phyloP scores from a whole-genome alignment of 2,113 vertebrate species.

The Silurus meridionalis region DNA sequence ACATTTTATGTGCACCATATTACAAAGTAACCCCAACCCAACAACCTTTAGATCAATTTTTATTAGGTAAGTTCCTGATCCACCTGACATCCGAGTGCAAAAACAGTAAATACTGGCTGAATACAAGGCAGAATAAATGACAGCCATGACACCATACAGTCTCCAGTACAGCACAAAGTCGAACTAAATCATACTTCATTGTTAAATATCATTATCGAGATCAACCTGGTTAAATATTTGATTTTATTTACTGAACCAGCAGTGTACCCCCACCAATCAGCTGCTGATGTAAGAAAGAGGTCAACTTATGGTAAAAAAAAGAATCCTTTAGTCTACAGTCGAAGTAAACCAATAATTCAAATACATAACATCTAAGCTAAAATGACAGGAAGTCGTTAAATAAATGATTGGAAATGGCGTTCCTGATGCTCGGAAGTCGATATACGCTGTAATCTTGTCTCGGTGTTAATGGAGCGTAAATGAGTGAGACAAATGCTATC shows the following conservation, averaged over 20 bases:
- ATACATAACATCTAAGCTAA: slow-evolving; percentile 20
- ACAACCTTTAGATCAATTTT: not conserved
- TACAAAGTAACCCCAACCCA: not conserved
- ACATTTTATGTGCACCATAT: not conserved
- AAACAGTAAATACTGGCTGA: slow-evolving; percentile 28
- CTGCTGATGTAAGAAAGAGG: slow-evolving; percentile 2
- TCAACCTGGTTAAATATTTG: not conserved
- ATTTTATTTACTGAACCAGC: not conserved
- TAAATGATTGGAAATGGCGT: not conserved
- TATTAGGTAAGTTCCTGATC: not conserved
- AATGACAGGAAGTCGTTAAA: slow-evolving; percentile 20
- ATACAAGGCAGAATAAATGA: slow-evolving; percentile 27
- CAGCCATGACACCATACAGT: slow-evolving; percentile 20
- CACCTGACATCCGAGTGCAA: slow-evolving; percentile 36
- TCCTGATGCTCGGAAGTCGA: slow-evolving; percentile 6
- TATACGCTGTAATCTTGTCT: slow-evolving; percentile 3
- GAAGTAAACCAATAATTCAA: slow-evolving; percentile 16
- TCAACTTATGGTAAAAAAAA: not conserved
- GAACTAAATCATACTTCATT: not conserved
- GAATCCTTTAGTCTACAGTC: not conserved
- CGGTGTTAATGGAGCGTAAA: slow-evolving; percentile 2
- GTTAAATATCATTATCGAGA: not conserved
- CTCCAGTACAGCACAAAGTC: slow-evolving; percentile 26
- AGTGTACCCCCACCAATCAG: slow-evolving; percentile 10
- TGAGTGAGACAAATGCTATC: slow-evolving; percentile 20